These are phyloP conservation scores for Psettodes erumei DNA, from an alignment of 2,113 vertebrate species.

Conservation along the genomic window DNA sequence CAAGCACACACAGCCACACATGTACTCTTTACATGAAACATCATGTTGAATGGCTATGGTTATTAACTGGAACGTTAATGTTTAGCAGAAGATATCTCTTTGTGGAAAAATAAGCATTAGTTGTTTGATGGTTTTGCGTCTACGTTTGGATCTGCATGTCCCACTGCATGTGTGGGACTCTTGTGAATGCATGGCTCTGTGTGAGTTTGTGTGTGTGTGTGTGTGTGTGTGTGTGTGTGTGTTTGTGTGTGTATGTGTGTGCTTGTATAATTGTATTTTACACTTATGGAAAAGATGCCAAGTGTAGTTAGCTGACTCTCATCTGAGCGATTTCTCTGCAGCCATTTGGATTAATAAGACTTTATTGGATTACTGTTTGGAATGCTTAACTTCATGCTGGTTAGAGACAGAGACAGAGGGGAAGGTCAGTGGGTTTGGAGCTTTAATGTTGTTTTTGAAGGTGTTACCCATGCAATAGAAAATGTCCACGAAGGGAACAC, in stretches of 20 bases:
- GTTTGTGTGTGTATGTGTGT: not conserved
- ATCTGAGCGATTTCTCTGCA: constrained; percentile 38
- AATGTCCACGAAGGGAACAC: not conserved
- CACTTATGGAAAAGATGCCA: constrained; percentile 33
- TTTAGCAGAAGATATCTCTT: too few relatives aligned
- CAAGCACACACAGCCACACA: not conserved
- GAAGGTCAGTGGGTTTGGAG: constrained; percentile 2
- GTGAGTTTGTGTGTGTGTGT: not conserved
- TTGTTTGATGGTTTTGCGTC: too few relatives aligned
- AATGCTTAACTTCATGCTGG: constrained; percentile 53
- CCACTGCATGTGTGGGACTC: not conserved
- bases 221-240: not conserved
- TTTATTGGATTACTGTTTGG: constrained; percentile 62
- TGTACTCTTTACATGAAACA: not conserved
- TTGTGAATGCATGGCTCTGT: not conserved
- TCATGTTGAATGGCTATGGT: not conserved
- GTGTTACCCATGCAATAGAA: constrained; percentile 15
- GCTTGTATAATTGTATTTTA: constrained; percentile 39
- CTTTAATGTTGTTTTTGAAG: constrained; percentile 26
- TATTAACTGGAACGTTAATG: not conserved
- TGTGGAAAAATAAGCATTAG: not conserved
- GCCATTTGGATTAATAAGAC: constrained; percentile 57
- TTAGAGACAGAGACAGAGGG: not conserved
- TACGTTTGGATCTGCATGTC: not conserved
- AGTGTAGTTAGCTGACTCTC: constrained; percentile 52